A percentile compares a stretch with the other conserved stretches of the same genome.
Conservation (phyloP, 2,113 vertebrate species). For the Loxodonta africana region DNA sequence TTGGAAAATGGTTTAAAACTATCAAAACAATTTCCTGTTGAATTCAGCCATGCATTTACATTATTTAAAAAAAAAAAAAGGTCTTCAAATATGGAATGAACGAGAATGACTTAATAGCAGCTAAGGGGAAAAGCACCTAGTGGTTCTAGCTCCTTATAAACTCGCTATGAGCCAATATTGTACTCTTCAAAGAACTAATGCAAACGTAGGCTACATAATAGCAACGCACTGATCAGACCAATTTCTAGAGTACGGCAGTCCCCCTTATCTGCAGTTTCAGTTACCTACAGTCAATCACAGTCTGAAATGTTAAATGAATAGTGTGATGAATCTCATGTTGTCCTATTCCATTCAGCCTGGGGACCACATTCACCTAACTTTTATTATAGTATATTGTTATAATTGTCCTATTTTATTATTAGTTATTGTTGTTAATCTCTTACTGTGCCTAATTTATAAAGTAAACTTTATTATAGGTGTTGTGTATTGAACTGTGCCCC, state of each 20-base stretch:
- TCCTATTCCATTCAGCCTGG: no score
- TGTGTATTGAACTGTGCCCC: no score
- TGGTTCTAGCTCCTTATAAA: not conserved
- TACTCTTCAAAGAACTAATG: not conserved
- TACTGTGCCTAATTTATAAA: no score
- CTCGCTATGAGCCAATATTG: not conserved
- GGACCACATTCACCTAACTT: no score
- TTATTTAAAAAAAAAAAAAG: conserved; percentile 6
- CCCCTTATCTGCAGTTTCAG: no score
- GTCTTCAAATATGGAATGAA: not conserved
- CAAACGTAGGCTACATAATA: rapidly evolving
- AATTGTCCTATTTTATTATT: no score
- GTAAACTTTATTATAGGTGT: no score
- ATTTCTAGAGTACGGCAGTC: not conserved
- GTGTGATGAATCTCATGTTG: no score
- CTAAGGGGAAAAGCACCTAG: not conserved
- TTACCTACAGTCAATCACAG: no score
- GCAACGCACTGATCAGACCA: not conserved
- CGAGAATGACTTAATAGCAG: not conserved
- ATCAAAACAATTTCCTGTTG: conserved; percentile 13
- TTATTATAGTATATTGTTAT: no score
- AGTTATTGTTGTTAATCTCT: no score
- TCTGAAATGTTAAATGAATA: no score
- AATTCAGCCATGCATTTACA: not conserved
- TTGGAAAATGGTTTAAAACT: conserved; percentile 38